Percentiles rank a stretch among this genome's conserved stretches.
phyloP scores from a whole-genome alignment of 2,888 invertebrate genomes.

The Dolomedes plantarius region DNA sequence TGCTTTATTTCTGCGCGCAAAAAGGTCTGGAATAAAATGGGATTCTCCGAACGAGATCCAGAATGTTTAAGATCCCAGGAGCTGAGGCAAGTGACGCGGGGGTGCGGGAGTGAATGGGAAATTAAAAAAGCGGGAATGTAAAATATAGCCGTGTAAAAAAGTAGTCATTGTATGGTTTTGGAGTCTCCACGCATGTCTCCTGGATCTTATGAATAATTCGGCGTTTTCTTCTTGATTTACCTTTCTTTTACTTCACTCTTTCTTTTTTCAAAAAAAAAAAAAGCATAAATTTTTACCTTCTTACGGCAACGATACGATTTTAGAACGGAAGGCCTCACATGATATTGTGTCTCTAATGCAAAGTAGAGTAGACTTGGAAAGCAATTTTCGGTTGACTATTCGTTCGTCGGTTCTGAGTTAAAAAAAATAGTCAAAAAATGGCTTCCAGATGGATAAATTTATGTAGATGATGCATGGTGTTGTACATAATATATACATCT shows the following conservation, averaged over 20 bases:
- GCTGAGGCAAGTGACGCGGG: constrained; percentile 10
- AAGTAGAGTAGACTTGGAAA: background rate
- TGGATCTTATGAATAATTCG: background rate
- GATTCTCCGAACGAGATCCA: constrained; percentile 34
- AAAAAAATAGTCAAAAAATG: too few relatives aligned
- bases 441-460: too few relatives aligned
- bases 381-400: too few relatives aligned
- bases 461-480: too few relatives aligned
- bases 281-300: background rate
- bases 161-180: background rate
- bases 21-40: constrained; percentile 19
- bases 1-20: constrained; percentile 23
- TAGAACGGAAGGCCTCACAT: background rate
- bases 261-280: too few relatives aligned
- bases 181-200: background rate
- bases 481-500: too few relatives aligned
- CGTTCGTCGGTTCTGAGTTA: background rate
- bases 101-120: background rate
- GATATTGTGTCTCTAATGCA: background rate
- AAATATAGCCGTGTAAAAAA: background rate
- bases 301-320: background rate
- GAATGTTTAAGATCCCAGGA: constrained; percentile 26
- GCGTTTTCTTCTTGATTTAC: too few relatives aligned
- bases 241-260: too few relatives aligned
- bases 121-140: background rate